Percentiles rank a stretch among this genome's conserved stretches.
Conservation (phyloP, 2,797 vertebrate genomes). For the Trematocara caparti region DNA sequence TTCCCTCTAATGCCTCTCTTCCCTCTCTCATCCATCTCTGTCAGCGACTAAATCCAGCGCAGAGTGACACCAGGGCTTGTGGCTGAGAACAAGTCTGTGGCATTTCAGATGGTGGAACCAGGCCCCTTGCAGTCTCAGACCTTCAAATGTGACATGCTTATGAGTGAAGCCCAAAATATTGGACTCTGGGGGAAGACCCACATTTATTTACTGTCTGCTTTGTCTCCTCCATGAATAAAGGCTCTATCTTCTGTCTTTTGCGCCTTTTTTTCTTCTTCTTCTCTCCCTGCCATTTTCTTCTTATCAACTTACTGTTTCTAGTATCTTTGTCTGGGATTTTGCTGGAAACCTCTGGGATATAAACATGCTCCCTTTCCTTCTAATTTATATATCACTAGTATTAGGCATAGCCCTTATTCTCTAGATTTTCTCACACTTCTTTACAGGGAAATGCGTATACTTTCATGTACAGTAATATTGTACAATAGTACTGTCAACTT, state of each 20-base stretch:
- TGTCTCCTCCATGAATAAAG: constrained; percentile 39
- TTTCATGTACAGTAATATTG: background rate
- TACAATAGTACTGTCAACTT: background rate
- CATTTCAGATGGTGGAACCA: constrained; percentile 62
- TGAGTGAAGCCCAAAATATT: constrained; percentile 52
- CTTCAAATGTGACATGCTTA: constrained; percentile 61
- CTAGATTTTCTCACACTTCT: constrained; percentile 14
- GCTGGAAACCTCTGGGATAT: constrained; percentile 25
- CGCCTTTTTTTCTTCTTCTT: background rate
- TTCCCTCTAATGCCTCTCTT: constrained; percentile 67
- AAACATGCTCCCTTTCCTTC: constrained; percentile 14
- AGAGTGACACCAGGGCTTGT: constrained; percentile 63
- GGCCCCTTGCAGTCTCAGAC: constrained; percentile 50
- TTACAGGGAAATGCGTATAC: background rate
- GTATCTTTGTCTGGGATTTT: constrained; percentile 24
- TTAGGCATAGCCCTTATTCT: constrained; percentile 10
- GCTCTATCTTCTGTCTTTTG: constrained; percentile 16
- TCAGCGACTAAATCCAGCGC: constrained; percentile 62
- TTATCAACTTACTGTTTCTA: constrained; percentile 42
- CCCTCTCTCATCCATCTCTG: constrained; percentile 71
- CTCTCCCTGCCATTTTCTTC: background rate
- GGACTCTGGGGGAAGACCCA: constrained; percentile 31
- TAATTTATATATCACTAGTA: constrained; percentile 16
- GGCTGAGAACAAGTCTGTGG: constrained; percentile 69
- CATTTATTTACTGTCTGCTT: constrained; percentile 45